These are phyloP conservation scores for Urocyon cinereoargenteus DNA, from an alignment of 2,797 vertebrate species.

Conservation along the genomic window DNA sequence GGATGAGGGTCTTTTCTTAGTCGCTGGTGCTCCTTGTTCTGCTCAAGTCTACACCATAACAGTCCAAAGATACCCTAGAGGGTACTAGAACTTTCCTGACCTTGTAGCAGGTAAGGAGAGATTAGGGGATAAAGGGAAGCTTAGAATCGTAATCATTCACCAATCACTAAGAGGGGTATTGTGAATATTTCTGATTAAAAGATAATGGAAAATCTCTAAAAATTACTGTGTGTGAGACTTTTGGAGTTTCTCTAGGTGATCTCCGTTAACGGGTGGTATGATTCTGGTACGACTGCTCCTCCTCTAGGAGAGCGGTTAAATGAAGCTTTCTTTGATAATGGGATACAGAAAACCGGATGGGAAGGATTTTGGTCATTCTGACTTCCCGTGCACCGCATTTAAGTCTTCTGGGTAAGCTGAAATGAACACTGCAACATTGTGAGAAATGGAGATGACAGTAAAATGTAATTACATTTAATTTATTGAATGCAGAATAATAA, in stretches of 20 bases:
- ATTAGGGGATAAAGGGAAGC: not conserved
- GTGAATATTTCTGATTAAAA: not conserved
- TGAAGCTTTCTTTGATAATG: slow-evolving; percentile 47
- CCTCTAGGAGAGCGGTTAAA: not conserved
- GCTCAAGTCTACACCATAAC: not conserved
- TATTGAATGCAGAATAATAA: slow-evolving; percentile 58
- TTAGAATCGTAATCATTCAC: not conserved
- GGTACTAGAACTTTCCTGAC: not conserved
- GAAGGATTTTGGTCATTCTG: not conserved
- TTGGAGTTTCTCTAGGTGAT: not conserved
- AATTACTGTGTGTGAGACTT: not conserved
- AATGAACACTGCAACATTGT: slow-evolving; percentile 28
- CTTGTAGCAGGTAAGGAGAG: not conserved
- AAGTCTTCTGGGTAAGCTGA: slow-evolving; percentile 61
- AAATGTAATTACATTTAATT: slow-evolving; percentile 69
- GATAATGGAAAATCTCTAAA: slow-evolving; percentile 5
- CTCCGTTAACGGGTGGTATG: slow-evolving; percentile 10
- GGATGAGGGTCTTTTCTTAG: not conserved
- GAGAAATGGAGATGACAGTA: slow-evolving; percentile 9
- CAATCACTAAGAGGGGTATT: not conserved
- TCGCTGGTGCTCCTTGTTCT: not conserved
- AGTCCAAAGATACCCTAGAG: not conserved
- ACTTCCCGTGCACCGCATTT: not conserved
- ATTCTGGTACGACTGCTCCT: not conserved
- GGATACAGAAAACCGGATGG: not conserved